These are phyloP conservation scores for Thalassarche chlororhynchos DNA, from an alignment of 2,113 vertebrate species.

Conservation along the genomic window DNA sequence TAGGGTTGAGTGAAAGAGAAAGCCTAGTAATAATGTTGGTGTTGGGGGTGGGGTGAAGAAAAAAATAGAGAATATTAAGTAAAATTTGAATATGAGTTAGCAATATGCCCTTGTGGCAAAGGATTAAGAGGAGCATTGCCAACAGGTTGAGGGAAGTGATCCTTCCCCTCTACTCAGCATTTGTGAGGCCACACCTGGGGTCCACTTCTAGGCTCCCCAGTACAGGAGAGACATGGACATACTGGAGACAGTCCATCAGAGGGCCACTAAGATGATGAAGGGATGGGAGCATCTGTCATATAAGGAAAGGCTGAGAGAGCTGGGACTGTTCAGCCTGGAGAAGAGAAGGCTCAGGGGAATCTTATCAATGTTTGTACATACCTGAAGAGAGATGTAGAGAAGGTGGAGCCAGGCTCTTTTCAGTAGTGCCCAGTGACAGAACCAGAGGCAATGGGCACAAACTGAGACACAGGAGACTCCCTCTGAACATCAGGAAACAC, in stretches of 20 bases:
- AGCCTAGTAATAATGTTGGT: neutral
- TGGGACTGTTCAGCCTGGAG: too few species aligned
- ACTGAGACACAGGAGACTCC: neutral
- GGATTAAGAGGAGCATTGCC: neutral
- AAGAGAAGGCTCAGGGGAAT: too few species aligned
- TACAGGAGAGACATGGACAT: neutral
- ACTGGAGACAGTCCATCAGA: too few species aligned
- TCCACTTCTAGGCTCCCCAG: neutral
- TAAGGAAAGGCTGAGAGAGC: too few species aligned
- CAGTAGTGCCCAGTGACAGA: neutral
- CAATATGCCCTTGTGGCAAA: neutral
- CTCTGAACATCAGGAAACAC: neutral
- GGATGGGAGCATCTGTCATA: too few species aligned
- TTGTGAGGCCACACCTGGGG: neutral
- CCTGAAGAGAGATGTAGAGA: too few species aligned
- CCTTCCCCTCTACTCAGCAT: neutral
- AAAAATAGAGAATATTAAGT: neutral
- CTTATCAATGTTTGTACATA: too few species aligned
- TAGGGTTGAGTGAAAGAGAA: neutral
- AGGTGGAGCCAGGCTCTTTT: neutral
- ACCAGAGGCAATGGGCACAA: neutral
- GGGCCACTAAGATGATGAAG: too few species aligned
- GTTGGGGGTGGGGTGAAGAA: neutral
- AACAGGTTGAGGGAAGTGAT: neutral
- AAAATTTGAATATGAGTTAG: neutral